Conservation (phyloP, 64 coral and sea anemone species). For the Dendrophyllia cribrosa region DNA sequence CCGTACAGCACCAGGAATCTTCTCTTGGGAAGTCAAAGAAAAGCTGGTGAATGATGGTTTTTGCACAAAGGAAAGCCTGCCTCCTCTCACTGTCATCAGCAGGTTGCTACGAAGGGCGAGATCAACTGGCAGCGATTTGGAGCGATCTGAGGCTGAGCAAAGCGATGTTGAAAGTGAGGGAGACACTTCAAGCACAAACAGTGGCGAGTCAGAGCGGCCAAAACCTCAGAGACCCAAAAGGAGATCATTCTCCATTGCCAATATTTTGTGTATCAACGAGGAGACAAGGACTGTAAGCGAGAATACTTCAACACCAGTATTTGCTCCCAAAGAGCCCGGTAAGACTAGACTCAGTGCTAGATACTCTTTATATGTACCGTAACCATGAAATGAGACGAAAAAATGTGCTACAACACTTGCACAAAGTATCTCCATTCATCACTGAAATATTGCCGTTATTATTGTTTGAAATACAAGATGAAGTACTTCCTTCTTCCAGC, state of each 20-base stretch:
- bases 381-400: too few relatives aligned
- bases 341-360: neutral
- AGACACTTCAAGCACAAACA: slow-evolving; percentile 33
- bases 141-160: slow-evolving; percentile 21
- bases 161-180: slow-evolving; percentile 50
- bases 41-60: slow-evolving; percentile 59
- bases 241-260: slow-evolving; percentile 45
- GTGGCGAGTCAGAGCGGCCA: neutral
- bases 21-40: slow-evolving; percentile 84
- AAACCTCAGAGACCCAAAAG: slow-evolving; percentile 33
- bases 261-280: slow-evolving; percentile 44
- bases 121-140: slow-evolving; percentile 56
- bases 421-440: too few relatives aligned
- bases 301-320: neutral
- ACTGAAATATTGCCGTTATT: too few relatives aligned
- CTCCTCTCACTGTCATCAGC: slow-evolving; percentile 77
- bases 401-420: too few relatives aligned
- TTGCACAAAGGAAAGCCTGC: slow-evolving; percentile 69
- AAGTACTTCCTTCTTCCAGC: too few relatives aligned
- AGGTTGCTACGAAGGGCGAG: slow-evolving; percentile 64
- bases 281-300: slow-evolving; percentile 35
- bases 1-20: slow-evolving; percentile 60
- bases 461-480: too few relatives aligned
- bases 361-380: neutral
- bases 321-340: slow-evolving; percentile 12